phyloP scores from a whole-genome alignment of 2,113 vertebrate species.

The Papio anubis region DNA sequence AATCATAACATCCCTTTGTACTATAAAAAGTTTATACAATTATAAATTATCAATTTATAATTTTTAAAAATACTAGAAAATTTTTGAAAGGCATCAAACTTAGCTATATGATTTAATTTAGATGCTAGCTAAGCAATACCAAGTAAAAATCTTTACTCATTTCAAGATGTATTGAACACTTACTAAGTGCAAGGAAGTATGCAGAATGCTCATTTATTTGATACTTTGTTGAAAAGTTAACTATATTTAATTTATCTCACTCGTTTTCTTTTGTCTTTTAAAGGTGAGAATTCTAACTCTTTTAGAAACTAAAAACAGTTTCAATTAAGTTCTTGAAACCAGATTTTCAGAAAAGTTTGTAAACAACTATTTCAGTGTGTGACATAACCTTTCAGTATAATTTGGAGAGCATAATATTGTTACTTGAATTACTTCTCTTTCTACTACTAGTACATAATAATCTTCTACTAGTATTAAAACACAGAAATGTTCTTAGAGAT shows the following conservation, averaged over 20 bases:
- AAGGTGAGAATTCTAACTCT: background rate
- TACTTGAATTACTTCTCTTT: slow-evolving; percentile 21
- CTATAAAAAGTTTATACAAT: background rate
- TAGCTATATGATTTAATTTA: slow-evolving; percentile 15
- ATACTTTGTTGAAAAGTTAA: background rate
- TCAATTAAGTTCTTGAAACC: background rate
- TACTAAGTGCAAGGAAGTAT: background rate
- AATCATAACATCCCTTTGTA: background rate
- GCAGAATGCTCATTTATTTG: slow-evolving; percentile 20
- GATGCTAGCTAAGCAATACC: slow-evolving; percentile 16
- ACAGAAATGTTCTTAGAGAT: background rate
- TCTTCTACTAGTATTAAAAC: background rate
- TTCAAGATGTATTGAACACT: background rate
- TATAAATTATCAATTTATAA: background rate
- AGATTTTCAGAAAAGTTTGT: slow-evolving; percentile 43
- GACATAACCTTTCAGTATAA: background rate
- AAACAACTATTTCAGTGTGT: slow-evolving; percentile 1
- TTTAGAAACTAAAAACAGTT: slow-evolving; percentile 43
- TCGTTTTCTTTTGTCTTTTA: slow-evolving; percentile 40
- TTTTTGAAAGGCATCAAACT: background rate
- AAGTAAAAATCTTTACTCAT: background rate
- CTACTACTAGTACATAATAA: background rate
- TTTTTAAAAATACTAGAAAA: background rate
- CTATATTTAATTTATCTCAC: background rate
- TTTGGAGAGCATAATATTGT: slow-evolving; percentile 22